Base-by-base conservation (phyloP, 2,888 invertebrate species). In the Latheticus oryzae region DNA sequence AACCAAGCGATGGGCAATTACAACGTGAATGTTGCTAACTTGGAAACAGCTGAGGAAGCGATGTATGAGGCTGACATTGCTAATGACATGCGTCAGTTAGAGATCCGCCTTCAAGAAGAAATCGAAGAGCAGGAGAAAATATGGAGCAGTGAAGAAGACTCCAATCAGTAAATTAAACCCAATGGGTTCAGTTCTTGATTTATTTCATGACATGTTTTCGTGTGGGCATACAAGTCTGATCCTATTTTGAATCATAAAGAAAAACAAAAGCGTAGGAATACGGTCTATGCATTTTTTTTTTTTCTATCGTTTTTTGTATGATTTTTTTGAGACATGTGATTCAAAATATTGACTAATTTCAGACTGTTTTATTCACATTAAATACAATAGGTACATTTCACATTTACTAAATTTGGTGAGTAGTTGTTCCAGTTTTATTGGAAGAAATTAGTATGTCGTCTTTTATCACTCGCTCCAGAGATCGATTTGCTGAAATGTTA, bases 41-140 rank as follows among this genome's bases (percentile, higher is more conserved):
- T 54, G 17, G 68, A 67, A 0, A 64, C 72, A 17, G 62, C 69
- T 2, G 78, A 85, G 74, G 84, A 85, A 68, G 85, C 84, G 56
- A 83, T 82, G 58, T 85, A 85, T 65, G 86, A 86, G 69, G 83
- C 81, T 59, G 85, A 84, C 55, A 86, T 88, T 59, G 87, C 86
- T 26, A 86, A 87, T 65, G 86, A 87, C 67, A 87, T 87, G 83
- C 79, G 84, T 8, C 84, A 86, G 69, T 74, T 86, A 51, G 86
- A 86, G 71, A 77, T 85, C 64, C 81, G 85, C 60, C 83, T 87
- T 79, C 85, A 88, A 68, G 85, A 84, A 62, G 87, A 89, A 70
- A 73, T 88, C 40, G 86, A 87, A 72, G 84, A 86, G 68, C 83
- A 84, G 59, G 84, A 85, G 64, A 83, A 83, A 64, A 79, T 83